Base-by-base conservation (phyloP, 1,140 invertebrate genomes). In the Heliothis virescens region DNA sequence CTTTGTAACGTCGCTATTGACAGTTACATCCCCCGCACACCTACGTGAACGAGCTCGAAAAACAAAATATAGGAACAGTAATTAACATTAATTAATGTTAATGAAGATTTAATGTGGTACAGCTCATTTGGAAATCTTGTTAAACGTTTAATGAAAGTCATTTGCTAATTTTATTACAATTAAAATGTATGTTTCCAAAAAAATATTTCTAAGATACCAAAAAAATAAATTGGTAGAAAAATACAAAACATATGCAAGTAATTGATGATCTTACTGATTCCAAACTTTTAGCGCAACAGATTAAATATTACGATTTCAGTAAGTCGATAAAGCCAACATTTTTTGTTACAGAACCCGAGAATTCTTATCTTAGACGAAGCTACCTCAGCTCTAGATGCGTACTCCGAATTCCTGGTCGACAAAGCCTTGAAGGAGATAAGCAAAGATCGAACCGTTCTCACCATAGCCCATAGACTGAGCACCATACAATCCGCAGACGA, bases 381-480 rank as follows among this genome's bases (percentile, higher is more conserved):
- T 41, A 98, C 98, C 65, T 98, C 98, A 95, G 98, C 98, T 0
- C 91, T 99, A 81, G 98, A 99, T 95, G 96, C 98, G 0, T 97
- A 98, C 87, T 99, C 98, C 10, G 98, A 99, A 94, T 96, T 96
- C 88, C 95, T 98, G 84, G 98, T 99, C 3, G 98, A 98, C 87
- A 97, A 98, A 88, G 98, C 98, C 7, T 91, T 99, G 21, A 98
- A 99, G 85, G 95, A 96, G 65, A 97, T 98, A 2, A 96, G 97
- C 65, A 96, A 97, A 95, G 94, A 95, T 53, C 96, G 98, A 62
- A 99, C 98, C 1, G 98, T 99, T 0, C 91, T 99, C 5, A 98
- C 98, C 0, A 99, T 99, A 83, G 98, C 99, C 12, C 98, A 99
- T 89, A 95, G 99, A 73, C 94, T 99, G 10, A 99, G 98, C 83